Percentiles rank a stretch among this genome's conserved stretches.
These are phyloP conservation scores for Hydrolagus affinis DNA, from an alignment of 2,113 vertebrate species.

Conservation along the genomic window DNA sequence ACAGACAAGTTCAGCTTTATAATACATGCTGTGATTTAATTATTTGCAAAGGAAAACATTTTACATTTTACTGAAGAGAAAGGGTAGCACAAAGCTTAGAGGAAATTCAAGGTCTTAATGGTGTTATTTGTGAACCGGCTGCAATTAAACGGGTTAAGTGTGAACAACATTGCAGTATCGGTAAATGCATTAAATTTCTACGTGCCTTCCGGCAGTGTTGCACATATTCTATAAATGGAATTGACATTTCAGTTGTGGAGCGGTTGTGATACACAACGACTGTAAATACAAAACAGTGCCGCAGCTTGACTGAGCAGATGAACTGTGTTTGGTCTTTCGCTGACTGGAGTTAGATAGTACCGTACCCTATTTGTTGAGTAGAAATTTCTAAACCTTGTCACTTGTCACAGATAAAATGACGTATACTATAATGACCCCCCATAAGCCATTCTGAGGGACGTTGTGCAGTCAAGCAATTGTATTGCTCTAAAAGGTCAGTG, in stretches of 20 bases:
- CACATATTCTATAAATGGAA: conserved; percentile 19
- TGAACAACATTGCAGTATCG: neutral
- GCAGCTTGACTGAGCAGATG: neutral
- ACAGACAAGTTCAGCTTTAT: no score
- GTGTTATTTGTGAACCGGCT: neutral
- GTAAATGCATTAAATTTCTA: neutral
- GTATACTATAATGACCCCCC: neutral
- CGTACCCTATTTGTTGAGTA: neutral
- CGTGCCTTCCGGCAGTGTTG: neutral
- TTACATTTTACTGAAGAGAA: neutral
- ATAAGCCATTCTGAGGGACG: neutral
- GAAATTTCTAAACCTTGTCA: neutral
- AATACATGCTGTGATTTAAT: no score
- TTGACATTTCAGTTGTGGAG: neutral
- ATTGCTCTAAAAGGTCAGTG: neutral
- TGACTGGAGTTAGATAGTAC: neutral
- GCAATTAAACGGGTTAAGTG: conserved; percentile 11
- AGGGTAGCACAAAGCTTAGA: neutral
- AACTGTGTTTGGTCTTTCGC: neutral
- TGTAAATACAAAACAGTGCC: conserved; percentile 23
- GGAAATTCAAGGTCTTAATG: neutral
- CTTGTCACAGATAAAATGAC: neutral
- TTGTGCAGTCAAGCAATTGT: neutral
- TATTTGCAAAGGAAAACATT: neutral
- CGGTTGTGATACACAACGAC: neutral